A percentile compares a stretch with the other conserved stretches of the same genome.
Evolutionary conservation across 2,113 vertebrate species (phyloP).

Genomic region (Procavia capensis): DNA sequence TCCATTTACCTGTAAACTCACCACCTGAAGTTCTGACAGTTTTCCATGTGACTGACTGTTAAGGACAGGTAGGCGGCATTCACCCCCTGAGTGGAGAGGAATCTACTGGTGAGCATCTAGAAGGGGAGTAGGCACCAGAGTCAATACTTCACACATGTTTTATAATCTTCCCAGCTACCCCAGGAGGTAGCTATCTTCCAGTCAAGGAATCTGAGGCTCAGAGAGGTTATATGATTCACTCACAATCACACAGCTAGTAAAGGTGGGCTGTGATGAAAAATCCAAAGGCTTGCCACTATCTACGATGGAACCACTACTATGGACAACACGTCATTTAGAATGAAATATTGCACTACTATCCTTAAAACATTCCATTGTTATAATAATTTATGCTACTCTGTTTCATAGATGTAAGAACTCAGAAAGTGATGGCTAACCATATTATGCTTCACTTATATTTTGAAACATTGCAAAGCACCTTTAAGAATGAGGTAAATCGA

Average conservation of each 20-base stretch:
- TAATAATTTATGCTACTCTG: background rate
- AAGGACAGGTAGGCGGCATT: background rate
- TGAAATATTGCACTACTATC: background rate
- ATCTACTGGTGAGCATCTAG: background rate
- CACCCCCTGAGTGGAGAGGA: background rate
- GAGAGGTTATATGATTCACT: background rate
- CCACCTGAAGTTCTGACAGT: background rate
- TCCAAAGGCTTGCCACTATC: background rate
- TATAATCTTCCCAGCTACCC: background rate
- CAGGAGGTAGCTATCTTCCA: background rate
- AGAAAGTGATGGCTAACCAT: background rate
- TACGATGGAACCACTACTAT: background rate
- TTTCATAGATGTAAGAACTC: background rate
- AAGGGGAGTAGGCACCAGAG: background rate
- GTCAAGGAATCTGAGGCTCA: background rate
- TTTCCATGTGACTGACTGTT: background rate
- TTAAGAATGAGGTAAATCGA: slow-evolving; percentile 25
- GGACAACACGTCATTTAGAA: background rate
- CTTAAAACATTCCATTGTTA: background rate
- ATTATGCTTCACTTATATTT: background rate
- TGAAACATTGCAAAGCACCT: slow-evolving; percentile 5
- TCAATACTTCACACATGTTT: background rate
- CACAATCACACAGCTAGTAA: background rate
- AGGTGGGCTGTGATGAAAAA: background rate
- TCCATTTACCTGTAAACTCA: slow-evolving; percentile 1